Evolutionary conservation across 1,140 invertebrate species (phyloP).

Genomic region (Drosophila ohnishii): DNA sequence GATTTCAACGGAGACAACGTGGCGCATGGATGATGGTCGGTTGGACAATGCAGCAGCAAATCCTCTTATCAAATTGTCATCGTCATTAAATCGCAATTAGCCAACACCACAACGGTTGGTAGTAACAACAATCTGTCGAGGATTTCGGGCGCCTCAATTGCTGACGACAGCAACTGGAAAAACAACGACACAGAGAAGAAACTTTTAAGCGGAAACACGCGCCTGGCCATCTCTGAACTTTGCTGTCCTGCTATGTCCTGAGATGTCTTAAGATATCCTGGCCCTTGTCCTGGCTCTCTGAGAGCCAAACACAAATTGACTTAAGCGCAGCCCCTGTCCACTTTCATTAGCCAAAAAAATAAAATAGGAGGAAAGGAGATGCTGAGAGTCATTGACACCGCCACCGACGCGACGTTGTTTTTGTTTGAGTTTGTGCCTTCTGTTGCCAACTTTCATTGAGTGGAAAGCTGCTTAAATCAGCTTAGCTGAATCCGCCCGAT

Average conservation of each 20-base stretch:
- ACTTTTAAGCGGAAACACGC: slow-evolving; percentile 75
- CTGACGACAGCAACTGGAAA: slow-evolving; percentile 46
- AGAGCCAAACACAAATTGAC: slow-evolving; percentile 64
- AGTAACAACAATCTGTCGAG: slow-evolving; percentile 54
- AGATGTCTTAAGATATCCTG: slow-evolving; percentile 4
- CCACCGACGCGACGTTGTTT: slow-evolving; percentile 8
- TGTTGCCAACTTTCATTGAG: slow-evolving; percentile 53
- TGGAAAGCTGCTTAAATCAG: slow-evolving; percentile 60
- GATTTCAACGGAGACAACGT: slow-evolving; percentile 25
- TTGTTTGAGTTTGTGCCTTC: slow-evolving; percentile 10
- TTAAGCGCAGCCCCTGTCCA: slow-evolving; percentile 59
- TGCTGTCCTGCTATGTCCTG: slow-evolving; percentile 14
- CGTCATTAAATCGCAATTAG: slow-evolving; percentile 74
- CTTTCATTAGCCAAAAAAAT: slow-evolving; percentile 51
- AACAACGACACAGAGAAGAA: slow-evolving; percentile 13
- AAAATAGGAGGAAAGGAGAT: neutral
- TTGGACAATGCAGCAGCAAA: slow-evolving; percentile 44
- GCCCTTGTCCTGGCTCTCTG: slow-evolving; percentile 2
- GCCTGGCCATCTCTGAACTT: slow-evolving; percentile 44
- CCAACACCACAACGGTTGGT: slow-evolving; percentile 21
- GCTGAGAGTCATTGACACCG: slow-evolving; percentile 63
- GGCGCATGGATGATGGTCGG: slow-evolving; percentile 14
- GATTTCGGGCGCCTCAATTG: slow-evolving; percentile 48
- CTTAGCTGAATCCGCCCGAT: slow-evolving; percentile 48
- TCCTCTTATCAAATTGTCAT: slow-evolving; percentile 66